Conservation (phyloP, 1,140 invertebrate genomes). For the Pantala flavescens region DNA sequence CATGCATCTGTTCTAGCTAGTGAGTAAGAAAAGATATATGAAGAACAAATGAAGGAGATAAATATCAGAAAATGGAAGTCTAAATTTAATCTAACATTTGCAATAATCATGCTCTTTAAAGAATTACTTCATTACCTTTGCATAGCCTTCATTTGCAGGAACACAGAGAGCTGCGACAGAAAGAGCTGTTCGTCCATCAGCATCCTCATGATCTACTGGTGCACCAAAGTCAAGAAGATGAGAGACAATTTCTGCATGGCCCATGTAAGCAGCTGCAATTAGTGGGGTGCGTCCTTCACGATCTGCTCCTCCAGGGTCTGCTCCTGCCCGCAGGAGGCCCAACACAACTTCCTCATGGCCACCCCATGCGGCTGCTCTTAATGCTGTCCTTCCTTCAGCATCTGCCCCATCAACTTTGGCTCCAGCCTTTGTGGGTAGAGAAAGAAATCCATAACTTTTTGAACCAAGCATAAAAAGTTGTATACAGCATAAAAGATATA, state of each 20-base stretch:
- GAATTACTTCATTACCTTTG: conserved; percentile 39
- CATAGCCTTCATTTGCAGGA: conserved; percentile 65
- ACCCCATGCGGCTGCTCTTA: conserved; percentile 42
- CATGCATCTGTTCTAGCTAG: background rate
- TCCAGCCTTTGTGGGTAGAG: conserved; percentile 30
- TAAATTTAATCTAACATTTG: too few relatives aligned
- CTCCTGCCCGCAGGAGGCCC: conserved; percentile 28
- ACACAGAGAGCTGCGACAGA: conserved; percentile 85
- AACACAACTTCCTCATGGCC: conserved; percentile 44
- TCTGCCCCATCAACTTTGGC: conserved; percentile 74
- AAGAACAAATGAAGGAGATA: background rate
- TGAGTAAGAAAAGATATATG: too few relatives aligned
- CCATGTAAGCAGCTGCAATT: conserved; percentile 74
- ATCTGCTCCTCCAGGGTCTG: conserved; percentile 40
- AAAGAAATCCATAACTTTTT: too few relatives aligned
- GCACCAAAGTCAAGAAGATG: conserved; percentile 75
- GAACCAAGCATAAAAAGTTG: too few relatives aligned
- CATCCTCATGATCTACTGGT: conserved; percentile 75
- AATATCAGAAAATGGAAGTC: too few relatives aligned
- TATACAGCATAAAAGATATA: too few relatives aligned
- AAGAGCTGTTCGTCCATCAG: conserved; percentile 85
- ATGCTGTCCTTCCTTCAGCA: conserved; percentile 74
- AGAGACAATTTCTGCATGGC: conserved; percentile 83
- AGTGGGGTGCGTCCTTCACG: conserved; percentile 42
- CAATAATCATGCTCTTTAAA: background rate